These are phyloP conservation scores for Drosophila parvula DNA, from an alignment of 1,140 invertebrate species.

Conservation along the genomic window DNA sequence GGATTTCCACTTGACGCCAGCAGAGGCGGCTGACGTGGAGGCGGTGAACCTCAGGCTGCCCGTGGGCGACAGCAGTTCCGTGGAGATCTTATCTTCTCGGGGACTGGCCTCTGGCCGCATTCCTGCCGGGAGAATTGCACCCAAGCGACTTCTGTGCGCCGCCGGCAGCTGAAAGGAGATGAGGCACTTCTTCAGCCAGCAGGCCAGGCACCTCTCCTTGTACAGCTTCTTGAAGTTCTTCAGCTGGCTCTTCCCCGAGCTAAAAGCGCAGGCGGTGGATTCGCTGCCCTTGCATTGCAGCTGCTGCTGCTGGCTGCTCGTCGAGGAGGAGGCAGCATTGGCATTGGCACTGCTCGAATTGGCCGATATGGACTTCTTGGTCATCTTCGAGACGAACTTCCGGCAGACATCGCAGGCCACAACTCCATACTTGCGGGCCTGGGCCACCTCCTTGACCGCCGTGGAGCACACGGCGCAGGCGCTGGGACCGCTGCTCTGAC, in stretches of 20 bases:
- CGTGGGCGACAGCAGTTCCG: slow-evolving; percentile 62
- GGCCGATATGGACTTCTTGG: slow-evolving; percentile 60
- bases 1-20: slow-evolving; percentile 71
- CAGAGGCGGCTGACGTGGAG: background rate
- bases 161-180: slow-evolving; percentile 91
- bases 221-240: slow-evolving; percentile 89
- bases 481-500: slow-evolving; percentile 13
- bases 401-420: slow-evolving; percentile 93
- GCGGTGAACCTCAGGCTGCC: slow-evolving; percentile 48
- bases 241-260: slow-evolving; percentile 88
- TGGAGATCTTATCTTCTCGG: slow-evolving; percentile 56
- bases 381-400: slow-evolving; percentile 93
- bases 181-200: slow-evolving; percentile 93
- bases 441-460: slow-evolving; percentile 89
- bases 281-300: slow-evolving; percentile 89
- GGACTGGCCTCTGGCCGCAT: slow-evolving; percentile 46
- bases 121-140: slow-evolving; percentile 86
- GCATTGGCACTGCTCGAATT: slow-evolving; percentile 22
- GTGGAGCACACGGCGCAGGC: slow-evolving; percentile 89
- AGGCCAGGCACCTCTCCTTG: slow-evolving; percentile 91
- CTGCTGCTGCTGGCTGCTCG: slow-evolving; percentile 68
- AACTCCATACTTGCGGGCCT: slow-evolving; percentile 93
- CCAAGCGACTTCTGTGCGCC: slow-evolving; percentile 87
- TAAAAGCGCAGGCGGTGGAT: slow-evolving; percentile 88
- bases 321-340: slow-evolving; percentile 1